Base-by-base conservation (phyloP, 92 coral and sea anemone genomes). In the Ricordea florida region DNA sequence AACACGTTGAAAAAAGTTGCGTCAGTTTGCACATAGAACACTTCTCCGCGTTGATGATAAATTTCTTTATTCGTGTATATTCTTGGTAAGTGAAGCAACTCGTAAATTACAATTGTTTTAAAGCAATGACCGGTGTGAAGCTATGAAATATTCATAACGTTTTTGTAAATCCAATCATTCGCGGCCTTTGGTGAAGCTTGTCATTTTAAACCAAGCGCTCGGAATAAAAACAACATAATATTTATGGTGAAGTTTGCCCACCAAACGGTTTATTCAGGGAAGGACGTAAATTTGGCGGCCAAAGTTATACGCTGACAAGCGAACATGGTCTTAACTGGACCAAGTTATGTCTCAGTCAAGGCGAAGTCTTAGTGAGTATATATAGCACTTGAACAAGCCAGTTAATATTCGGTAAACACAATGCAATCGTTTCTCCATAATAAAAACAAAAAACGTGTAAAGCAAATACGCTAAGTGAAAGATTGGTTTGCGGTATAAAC, bases 331-430 rank as follows among this genome's bases (percentile, higher is more conserved):
- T 50, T 27, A 40, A 26, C 11, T 40, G 15, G 28, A 16, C 23
- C 62, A 45, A 53, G 65, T 30, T 33, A 70, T 70, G 77, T 55
- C 77, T 20, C 14, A 26, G 13, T 17, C 77, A 8, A 44, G 64
- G 20, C 40, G 77, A 55, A 70, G 36, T 36, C 77, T 63, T 0
- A 43, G 77, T 70, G 56, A 70, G n/a, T n/a, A n/a, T n/a, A n/a
- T n/a, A n/a, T n/a, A n/a, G n/a, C n/a, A n/a, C n/a, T n/a, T n/a
- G n/a, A n/a, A n/a, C n/a, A n/a, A n/a, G 77, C 56, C 8, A 26
- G 28, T 26, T 5, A 17, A 9, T 5, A 22, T 31, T 8, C 32
- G 14, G 18, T 24, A 25, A 37, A 37, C 37, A 37, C 30, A 41
- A 37, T 69, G 4, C 37, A 1, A 51, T 37, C 17, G 46, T 27